Base-by-base conservation (phyloP, 2,113 vertebrate genomes). In the Crotalus tigris region DNA sequence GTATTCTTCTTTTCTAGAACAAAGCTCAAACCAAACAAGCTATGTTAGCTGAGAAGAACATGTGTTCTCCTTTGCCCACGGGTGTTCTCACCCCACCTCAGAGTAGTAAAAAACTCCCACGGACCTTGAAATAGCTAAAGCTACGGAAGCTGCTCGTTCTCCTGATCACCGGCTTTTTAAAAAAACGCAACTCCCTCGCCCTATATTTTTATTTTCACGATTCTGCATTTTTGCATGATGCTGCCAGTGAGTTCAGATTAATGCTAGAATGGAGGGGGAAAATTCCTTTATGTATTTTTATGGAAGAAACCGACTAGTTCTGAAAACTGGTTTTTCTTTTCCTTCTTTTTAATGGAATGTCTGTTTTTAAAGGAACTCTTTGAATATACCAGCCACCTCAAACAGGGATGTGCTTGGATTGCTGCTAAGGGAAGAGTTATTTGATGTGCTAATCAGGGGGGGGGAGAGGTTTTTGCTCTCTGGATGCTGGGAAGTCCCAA, bases 361-460 rank as follows among this genome's bases (percentile, higher is more conserved):
- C 93, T 95, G 95, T 96, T 96, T 94, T 94, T 94, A 57, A 97
- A 96, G 91, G 94, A 96, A 95, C 94, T 93, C 96, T 87, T 98
- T 97, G 91, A 97, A 97, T 96, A 95, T 97, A 96, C 98, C 98
- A 96, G 97, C 98, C 98, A 97, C 98, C 97, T 98, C 97, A 95
- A 97, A 97, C 98, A 97, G 94, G 85, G 85, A 96, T 95, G 97
- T 97, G 97, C 98, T 98, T 98, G 98, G 96, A 94, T 97, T 99
- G 99, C 99, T 99, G 99, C 99, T 99, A 99, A 51, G 97, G 98
- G 97, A 95, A 98, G 98, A 97, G 98, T 97, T 98, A 97, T 98
- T 98, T 97, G 97, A 97, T 97, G 91, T 87, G 90, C 88, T 90
- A 95, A 93, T 97, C 94, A 26, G 5, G 95, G 26, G 96, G 93